A percentile compares a stretch with the other conserved stretches of the same genome.
phyloP scores from a whole-genome alignment of 2,113 vertebrate genomes.

The Sakesphorus luctuosus region DNA sequence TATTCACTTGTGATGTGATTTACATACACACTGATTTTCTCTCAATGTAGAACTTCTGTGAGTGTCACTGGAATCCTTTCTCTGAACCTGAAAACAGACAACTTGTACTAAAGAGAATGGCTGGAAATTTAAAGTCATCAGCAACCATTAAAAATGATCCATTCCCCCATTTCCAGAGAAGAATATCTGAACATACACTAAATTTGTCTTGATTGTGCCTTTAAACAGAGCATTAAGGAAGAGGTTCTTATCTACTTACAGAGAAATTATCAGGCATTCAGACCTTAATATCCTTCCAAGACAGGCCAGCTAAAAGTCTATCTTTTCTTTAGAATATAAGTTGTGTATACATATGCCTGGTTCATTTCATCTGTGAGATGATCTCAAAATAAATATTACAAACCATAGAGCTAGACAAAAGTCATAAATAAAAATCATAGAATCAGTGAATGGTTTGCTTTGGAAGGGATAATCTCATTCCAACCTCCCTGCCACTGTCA shows the following conservation, averaged over 20 bases:
- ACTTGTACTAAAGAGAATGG: neutral
- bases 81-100: neutral
- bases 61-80: neutral
- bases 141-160: neutral
- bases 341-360: fast-evolving
- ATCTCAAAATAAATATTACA: neutral
- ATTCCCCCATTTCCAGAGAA: neutral
- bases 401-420: neutral
- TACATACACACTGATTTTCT: neutral
- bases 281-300: neutral
- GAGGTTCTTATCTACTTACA: neutral
- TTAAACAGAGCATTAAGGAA: neutral
- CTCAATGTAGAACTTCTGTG: constrained; percentile 2
- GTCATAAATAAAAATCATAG: neutral
- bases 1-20: constrained; percentile 2
- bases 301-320: neutral
- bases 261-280: neutral
- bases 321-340: neutral
- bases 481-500: neutral
- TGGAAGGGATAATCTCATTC: neutral
- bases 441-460: neutral
- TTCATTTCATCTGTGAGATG: neutral
- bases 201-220: neutral
- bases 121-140: neutral
- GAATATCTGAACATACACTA: neutral